phyloP scores from a whole-genome alignment of 2,797 vertebrate species.

The Hirundo rustica region DNA sequence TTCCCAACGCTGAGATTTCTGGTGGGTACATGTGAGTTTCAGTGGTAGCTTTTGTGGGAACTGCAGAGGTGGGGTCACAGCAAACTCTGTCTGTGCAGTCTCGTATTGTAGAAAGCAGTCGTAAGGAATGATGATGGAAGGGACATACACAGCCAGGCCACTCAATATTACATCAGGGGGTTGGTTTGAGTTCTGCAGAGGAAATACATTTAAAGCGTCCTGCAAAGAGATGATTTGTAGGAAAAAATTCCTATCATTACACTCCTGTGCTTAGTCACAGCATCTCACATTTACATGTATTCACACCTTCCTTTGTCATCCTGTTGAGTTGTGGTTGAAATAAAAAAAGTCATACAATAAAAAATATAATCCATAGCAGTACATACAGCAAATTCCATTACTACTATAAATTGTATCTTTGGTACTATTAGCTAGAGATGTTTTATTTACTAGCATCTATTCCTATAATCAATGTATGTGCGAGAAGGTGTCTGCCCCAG shows the following conservation, averaged over 20 bases:
- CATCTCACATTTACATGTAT: background rate
- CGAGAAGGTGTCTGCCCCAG: background rate
- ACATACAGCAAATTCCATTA: background rate
- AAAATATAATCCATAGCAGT: background rate
- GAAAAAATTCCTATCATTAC: background rate
- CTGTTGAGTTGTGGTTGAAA: background rate
- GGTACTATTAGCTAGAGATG: background rate
- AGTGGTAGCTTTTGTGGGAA: background rate
- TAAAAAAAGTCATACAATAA: background rate
- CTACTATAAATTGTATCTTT: background rate
- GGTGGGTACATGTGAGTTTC: background rate
- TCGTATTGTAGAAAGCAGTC: background rate
- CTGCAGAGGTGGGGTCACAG: background rate
- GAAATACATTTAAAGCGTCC: background rate
- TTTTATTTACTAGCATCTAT: background rate
- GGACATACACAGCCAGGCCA: background rate
- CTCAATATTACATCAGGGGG: background rate
- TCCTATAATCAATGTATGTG: background rate
- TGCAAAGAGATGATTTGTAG: background rate
- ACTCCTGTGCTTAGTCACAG: background rate
- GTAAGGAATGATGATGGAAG: background rate
- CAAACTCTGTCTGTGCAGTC: background rate
- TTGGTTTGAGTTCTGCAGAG: background rate
- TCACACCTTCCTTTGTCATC: background rate
- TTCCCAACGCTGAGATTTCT: background rate